Evolutionary conservation across 2,113 vertebrate genomes (phyloP).

Genomic region (Romanogobio albipinnatus): DNA sequence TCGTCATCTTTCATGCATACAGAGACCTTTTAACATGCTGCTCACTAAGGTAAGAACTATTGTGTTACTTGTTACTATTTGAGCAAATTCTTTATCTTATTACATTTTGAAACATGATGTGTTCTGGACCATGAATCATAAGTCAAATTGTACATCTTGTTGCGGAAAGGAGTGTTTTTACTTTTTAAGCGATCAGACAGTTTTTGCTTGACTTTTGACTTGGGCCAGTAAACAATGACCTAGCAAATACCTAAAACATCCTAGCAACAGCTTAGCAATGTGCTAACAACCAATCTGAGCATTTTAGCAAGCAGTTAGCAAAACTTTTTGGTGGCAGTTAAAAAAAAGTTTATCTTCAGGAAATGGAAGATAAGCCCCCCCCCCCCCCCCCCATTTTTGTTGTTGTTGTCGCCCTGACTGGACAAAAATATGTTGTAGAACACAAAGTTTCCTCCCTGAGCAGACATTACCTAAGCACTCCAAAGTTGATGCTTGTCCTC

Average conservation of each 20-base stretch:
- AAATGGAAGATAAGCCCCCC: neutral
- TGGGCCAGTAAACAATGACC: neutral
- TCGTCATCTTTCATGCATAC: neutral
- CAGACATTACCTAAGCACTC: slow-evolving; percentile 75
- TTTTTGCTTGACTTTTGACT: neutral
- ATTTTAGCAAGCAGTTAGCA: neutral
- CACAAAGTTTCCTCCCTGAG: slow-evolving; percentile 61
- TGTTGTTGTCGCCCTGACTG: slow-evolving; percentile 1
- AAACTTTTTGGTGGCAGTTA: neutral
- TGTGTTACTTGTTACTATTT: neutral
- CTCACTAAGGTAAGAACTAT: neutral
- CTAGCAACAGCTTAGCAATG: neutral
- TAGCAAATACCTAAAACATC: neutral
- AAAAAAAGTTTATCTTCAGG: neutral
- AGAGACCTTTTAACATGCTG: neutral
- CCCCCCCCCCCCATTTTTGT: neutral
- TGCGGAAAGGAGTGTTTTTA: neutral
- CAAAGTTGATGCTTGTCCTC: slow-evolving; percentile 2
- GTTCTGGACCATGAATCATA: neutral
- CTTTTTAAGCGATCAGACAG: neutral
- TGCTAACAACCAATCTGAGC: neutral
- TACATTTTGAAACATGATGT: neutral
- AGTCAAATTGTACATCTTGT: neutral
- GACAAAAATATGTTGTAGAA: slow-evolving; percentile 49
- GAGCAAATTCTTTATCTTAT: neutral